These are phyloP conservation scores for Apamea anceps DNA, from an alignment of 2,888 invertebrate species.

Conservation along the genomic window DNA sequence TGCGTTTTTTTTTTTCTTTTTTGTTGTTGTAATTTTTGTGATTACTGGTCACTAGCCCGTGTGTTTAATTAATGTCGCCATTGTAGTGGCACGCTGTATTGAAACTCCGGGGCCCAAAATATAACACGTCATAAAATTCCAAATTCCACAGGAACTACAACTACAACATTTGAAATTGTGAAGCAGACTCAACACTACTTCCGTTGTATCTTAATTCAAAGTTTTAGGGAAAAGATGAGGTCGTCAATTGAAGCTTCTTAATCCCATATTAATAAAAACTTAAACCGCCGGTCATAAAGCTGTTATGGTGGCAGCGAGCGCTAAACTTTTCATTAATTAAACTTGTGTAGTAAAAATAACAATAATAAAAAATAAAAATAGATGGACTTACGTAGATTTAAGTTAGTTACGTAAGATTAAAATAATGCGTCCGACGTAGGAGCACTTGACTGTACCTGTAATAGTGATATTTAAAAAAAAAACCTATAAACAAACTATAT, in stretches of 20 bases:
- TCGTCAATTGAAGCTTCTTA: conserved; percentile 13
- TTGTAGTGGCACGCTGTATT: no score
- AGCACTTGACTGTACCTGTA: no score
- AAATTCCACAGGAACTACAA: not conserved
- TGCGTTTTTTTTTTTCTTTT: no score
- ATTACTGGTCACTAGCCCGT: no score
- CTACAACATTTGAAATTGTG: not conserved
- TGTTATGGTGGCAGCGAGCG: conserved; percentile 30
- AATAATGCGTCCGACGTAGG: no score
- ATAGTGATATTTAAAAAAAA: no score
- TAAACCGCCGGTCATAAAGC: conserved; percentile 34
- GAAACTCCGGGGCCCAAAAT: not conserved
- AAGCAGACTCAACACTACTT: not conserved
- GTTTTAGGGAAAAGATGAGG: conserved; percentile 25
- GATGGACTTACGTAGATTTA: no score
- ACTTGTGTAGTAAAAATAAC: conserved; percentile 1
- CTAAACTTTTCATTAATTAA: conserved; percentile 56
- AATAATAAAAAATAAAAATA: no score
- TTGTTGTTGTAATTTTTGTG: no score
- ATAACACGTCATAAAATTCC: not conserved
- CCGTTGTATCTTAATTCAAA: not conserved
- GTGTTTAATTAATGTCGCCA: no score
- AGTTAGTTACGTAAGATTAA: no score
- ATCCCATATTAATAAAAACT: conserved; percentile 43
- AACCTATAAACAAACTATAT: no score